Evolutionary conservation across 1,140 invertebrate species (phyloP).

Genomic region (Papilio polyxenes): DNA sequence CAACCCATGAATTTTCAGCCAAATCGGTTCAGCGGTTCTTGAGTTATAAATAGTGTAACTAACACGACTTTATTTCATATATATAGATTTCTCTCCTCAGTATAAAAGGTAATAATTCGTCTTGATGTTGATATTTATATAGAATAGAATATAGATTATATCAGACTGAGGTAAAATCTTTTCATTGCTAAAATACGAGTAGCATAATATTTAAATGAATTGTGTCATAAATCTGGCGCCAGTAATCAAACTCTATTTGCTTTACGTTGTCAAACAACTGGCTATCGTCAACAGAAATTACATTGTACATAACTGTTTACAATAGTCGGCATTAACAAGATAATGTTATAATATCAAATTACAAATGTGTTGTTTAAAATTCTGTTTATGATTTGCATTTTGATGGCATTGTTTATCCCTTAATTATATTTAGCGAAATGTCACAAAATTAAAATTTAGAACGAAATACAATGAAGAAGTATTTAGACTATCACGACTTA

Average conservation of each 20-base stretch:
- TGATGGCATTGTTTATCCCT: background rate
- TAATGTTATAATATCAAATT: background rate
- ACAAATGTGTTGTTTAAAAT: background rate
- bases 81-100: no score
- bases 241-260: background rate
- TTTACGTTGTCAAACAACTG: constrained; percentile 3
- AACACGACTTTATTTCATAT: no score
- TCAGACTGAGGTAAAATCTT: background rate
- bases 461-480: background rate
- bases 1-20: no score
- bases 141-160: no score
- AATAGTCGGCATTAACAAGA: background rate
- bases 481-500: background rate
- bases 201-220: background rate
- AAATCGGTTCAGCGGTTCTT: no score
- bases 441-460: background rate
- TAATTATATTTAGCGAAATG: background rate
- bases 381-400: background rate
- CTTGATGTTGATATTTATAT: no score
- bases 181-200: background rate
- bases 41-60: no score
- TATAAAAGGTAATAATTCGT: no score
- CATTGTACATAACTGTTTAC: constrained; percentile 2
- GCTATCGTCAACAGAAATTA: constrained; percentile 12
- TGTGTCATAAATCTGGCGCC: constrained; percentile 9